Evolutionary conservation across 2,113 vertebrate species (phyloP), one percentile per base, ranked within the genome.

Genomic region (Percopsis transmontana): DNA sequence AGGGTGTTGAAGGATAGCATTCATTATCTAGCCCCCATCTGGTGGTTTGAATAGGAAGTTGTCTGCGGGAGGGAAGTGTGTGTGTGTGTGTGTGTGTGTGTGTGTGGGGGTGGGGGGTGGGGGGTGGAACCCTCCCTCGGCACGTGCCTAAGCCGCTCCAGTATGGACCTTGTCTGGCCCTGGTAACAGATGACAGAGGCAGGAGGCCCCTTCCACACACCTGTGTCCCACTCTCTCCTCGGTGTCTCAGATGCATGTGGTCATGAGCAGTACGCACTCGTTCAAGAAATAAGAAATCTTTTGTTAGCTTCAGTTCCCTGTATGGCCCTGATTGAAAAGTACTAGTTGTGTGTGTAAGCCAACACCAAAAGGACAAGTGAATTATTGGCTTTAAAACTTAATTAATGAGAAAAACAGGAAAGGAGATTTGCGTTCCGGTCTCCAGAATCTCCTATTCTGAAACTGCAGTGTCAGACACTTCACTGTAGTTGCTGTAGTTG

Each of bases 21-120:
- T 89, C 85, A 91, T 89, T 88, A 87, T 68, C 81, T 83, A 88
- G 85, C 82, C 82, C 88, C 90, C 89, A 90, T 91, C 91, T 92
- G 91, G 84, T 86, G 73, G 76, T 75, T 73, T 90, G 81, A 90
- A 87, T 86, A 73, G 82, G 62, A 72, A 67, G 62, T 59, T 72
- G 78, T 81, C 69, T 14, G 63, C 62, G 69, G 76, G 72, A 41
- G 50, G 55, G 47, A 24, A 16, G 70, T 14, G 19, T 7, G 48
- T 33, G 27, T 7, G 27, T 33, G 27, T 33, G 27, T n/a, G 20
- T 27, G 51, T 55, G 18, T 47, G n/a, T 60, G 75, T 56, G 59
- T 9, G 2, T 54, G 39, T 53, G 27, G 44, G 38, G 56, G 48
- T 18, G 27, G 33, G 45, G 54, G 41, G n/a, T 5, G 12, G 50